Evolutionary conservation across 2,797 vertebrate genomes (phyloP).

Genomic region (Geotrypetes seraphini): DNA sequence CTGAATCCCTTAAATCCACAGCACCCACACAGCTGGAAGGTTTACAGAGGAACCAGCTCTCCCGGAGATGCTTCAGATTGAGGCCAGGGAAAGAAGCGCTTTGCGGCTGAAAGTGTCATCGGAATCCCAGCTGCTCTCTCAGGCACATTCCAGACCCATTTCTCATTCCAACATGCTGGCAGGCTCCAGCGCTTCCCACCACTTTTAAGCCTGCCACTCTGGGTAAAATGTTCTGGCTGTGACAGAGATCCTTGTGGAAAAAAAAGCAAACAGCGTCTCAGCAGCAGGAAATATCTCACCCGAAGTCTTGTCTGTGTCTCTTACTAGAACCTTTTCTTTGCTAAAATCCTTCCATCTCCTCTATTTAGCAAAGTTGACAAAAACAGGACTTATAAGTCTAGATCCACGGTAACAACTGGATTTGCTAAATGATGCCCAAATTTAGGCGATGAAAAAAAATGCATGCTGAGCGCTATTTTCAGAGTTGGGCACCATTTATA

Average conservation of each 20-base stretch:
- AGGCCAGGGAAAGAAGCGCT: not conserved
- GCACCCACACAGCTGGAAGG: conserved; percentile 3
- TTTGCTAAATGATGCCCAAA: too few species aligned
- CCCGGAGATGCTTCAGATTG: not conserved
- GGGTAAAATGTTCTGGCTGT: conserved; percentile 79
- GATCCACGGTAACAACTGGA: too few species aligned
- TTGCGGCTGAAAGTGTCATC: conserved; percentile 7
- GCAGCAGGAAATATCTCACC: too few species aligned
- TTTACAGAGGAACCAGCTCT: not conserved
- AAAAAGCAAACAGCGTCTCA: too few species aligned
- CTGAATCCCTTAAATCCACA: not conserved
- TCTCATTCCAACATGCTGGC: conserved; percentile 78
- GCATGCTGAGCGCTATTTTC: too few species aligned
- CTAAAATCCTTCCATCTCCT: too few species aligned
- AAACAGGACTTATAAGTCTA: too few species aligned
- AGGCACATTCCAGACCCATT: conserved; percentile 81
- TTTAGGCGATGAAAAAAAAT: too few species aligned
- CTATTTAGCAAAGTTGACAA: too few species aligned
- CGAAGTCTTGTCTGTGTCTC: too few species aligned
- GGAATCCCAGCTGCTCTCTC: conserved; percentile 68
- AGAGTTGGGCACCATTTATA: too few species aligned
- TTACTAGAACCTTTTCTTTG: too few species aligned
- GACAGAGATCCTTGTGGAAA: conserved; percentile 65
- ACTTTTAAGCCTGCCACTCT: conserved; percentile 71
- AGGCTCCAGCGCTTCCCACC: conserved; percentile 69